Evolutionary conservation across 2,797 vertebrate species (phyloP), one percentile per base, ranked within the genome.

Genomic region (Tarsius wallacei): DNA sequence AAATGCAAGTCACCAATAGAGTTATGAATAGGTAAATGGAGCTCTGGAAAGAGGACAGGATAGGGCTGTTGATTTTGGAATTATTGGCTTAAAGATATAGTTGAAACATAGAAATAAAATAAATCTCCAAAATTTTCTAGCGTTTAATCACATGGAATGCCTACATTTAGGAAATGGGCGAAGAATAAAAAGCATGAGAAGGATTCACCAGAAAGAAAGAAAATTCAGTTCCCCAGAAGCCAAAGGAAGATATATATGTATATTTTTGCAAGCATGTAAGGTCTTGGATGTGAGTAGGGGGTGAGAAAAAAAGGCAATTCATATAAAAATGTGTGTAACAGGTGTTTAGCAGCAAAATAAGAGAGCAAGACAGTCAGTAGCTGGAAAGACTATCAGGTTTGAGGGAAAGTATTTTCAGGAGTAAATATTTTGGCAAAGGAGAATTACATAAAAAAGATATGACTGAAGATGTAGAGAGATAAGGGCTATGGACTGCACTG

Each of bases 41-140:
- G 16, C 31, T 66, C 78, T 61, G 7, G 16, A 49, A 21, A 82
- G 10, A 88, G 31, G 15, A 21, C 49, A 11, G 51, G 9, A 26
- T 21, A 19, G 55, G 8, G 3, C 76, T 1, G 2, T 7, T 36
- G 59, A 42, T 28, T 83, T 74, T 11, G 26, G 12, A 64, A 31
- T 78, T 42, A 24, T 3, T 36, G 13, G 2, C 2, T 15, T 53
- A n/a, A 87, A 31, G 24, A 33, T 59, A 77, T 88, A 49, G 42
- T 64, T 80, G 47, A 93, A 98, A 84, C 49, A 31, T 2, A 57
- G n/a, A 93, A 85, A 63, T 81, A 11, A 93, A 92, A 87, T 28
- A 92, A 78, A 85, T 87, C 28, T 78, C 63, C 19, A 61, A 87
- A 61, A 78, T 90, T 10, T 51, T 8, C 16, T 86, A 42, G 74